Evolutionary conservation across 2,888 invertebrate genomes (phyloP).

Genomic region (Meandrusa payeni): DNA sequence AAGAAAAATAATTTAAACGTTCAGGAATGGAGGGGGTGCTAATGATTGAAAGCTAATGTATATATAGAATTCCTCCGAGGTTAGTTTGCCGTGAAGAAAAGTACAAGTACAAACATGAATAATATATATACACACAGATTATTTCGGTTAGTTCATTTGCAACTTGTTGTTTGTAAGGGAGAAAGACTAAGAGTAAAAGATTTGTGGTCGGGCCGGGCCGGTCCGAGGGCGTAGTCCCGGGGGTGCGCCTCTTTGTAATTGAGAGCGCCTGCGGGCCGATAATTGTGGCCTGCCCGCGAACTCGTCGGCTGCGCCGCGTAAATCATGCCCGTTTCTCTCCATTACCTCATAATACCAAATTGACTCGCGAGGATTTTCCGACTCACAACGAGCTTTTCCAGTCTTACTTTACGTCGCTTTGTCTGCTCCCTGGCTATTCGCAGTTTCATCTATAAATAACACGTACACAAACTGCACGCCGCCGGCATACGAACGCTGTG

Average conservation of each 20-base stretch:
- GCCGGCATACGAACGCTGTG: constrained; percentile 15
- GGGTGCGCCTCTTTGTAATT: constrained; percentile 77
- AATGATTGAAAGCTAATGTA: no score
- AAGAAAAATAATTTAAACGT: background rate
- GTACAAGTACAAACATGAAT: no score
- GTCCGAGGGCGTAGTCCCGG: constrained; percentile 67
- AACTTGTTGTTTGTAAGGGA: constrained; percentile 41
- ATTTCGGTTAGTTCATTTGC: constrained; percentile 10
- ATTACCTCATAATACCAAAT: constrained; percentile 78
- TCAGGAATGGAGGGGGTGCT: no score
- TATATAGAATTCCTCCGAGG: background rate
- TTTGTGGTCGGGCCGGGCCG: constrained; percentile 63
- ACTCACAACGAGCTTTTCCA: constrained; percentile 36
- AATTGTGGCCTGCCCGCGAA: constrained; percentile 72
- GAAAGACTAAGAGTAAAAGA: constrained; percentile 65
- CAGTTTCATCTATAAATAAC: constrained; percentile 23
- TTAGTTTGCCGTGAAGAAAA: no score
- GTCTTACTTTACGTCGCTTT: constrained; percentile 30
- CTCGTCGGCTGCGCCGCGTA: constrained; percentile 52
- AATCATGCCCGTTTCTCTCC: constrained; percentile 79
- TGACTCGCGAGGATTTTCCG: constrained; percentile 67
- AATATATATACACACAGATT: background rate
- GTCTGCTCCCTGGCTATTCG: constrained; percentile 34
- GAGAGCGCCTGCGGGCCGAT: constrained; percentile 80
- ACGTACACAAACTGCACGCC: constrained; percentile 17